Conservation (phyloP, 2,888 invertebrate species). For the Selenia dentaria region DNA sequence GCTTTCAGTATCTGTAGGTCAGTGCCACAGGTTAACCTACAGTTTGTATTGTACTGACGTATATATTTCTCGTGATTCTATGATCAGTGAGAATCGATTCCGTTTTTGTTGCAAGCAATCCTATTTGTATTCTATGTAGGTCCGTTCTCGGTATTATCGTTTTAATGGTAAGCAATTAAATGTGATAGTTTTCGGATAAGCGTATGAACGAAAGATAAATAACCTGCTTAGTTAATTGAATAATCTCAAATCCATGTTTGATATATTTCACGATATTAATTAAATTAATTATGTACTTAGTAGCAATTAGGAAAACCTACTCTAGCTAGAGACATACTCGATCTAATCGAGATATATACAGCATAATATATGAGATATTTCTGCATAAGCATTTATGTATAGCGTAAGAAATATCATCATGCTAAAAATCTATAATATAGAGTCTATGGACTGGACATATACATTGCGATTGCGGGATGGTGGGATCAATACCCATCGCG, state of each 20-base stretch:
- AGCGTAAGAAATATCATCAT: too few relatives aligned
- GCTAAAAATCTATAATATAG: too few relatives aligned
- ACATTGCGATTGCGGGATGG: too few relatives aligned
- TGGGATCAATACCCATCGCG: too few relatives aligned
- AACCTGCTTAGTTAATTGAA: not conserved
- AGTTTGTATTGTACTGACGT: conserved; percentile 19
- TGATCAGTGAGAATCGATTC: conserved; percentile 43
- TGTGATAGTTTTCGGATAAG: conserved; percentile 14
- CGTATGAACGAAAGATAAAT: conserved; percentile 5
- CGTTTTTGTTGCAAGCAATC: conserved; percentile 30
- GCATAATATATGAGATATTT: too few relatives aligned
- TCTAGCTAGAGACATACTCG: too few relatives aligned
- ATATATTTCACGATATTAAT: too few relatives aligned
- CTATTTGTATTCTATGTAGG: conserved; percentile 19
- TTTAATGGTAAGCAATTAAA: conserved; percentile 20
- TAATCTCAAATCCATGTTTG: conserved; percentile 8
- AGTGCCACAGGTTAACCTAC: conserved; percentile 31
- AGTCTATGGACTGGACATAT: too few relatives aligned
- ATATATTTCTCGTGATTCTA: conserved; percentile 24
- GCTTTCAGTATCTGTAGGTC: conserved; percentile 54
- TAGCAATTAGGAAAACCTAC: too few relatives aligned
- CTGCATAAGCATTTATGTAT: too few relatives aligned
- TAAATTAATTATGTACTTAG: too few relatives aligned
- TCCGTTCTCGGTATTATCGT: conserved; percentile 19
- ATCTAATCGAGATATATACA: too few relatives aligned